These are phyloP conservation scores for Chionomys nivalis DNA, from an alignment of 2,113 vertebrate species.

Conservation along the genomic window DNA sequence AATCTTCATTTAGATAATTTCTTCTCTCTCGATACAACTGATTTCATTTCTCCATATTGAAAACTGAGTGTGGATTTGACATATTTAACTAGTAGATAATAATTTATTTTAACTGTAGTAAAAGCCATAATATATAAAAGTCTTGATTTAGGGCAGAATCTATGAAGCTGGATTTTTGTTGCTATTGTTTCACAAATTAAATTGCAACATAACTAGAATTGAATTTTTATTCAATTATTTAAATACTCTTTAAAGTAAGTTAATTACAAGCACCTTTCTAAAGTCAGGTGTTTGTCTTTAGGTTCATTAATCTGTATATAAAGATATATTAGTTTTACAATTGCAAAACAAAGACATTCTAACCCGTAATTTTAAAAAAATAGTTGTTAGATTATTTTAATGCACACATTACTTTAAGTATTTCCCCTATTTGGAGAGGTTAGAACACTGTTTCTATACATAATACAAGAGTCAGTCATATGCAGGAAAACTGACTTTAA, in stretches of 20 bases:
- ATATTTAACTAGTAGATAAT: not conserved
- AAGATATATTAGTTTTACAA: not conserved
- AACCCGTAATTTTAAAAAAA: not conserved
- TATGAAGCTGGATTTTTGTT: not conserved
- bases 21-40: too few species aligned
- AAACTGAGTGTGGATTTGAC: not conserved
- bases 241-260: constrained; percentile 11
- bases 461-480: not conserved
- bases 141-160: not conserved
- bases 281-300: not conserved
- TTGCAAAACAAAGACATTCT: not conserved
- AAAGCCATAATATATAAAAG: not conserved
- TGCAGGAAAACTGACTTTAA: not conserved
- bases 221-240: not conserved
- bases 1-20: not conserved
- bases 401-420: not conserved
- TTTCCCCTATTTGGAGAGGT: not conserved
- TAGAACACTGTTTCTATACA: too few species aligned
- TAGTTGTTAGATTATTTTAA: not conserved
- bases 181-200: not conserved
- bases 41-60: not conserved
- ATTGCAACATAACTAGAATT: not conserved
- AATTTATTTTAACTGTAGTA: not conserved
- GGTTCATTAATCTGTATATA: not conserved
- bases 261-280: not conserved